Evolutionary conservation across 2,113 vertebrate species (phyloP), one percentile per base, ranked within the genome.

Genomic region (Ammodytes marinus): DNA sequence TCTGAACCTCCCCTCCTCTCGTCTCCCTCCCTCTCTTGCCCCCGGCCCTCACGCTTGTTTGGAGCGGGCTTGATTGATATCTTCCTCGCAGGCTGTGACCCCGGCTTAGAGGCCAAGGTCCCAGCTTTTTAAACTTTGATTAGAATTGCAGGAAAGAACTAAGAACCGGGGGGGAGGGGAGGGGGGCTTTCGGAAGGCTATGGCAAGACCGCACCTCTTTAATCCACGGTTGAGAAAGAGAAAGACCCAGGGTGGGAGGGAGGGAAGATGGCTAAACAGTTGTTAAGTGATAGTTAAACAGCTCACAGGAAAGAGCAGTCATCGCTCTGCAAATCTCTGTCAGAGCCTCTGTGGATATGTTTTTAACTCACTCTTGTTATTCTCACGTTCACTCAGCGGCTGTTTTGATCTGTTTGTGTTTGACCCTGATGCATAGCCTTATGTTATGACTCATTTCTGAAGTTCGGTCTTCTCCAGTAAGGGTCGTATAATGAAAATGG

Each of bases 141-240:
- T 93, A 93, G 93, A 91, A 93, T 90, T 85, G 89, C 92, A 94
- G 93, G 91, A 95, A 95, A 94, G 89, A 85, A 78, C 91, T 77
- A 83, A 27, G 27, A 27, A 27, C 27, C 27, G 27, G 27, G 27
- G 27, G 27, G 27, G 27, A n/a, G 27, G 27, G 27, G 27, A 27
- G 35, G 76, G 69, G 66, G 78, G 79, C 53, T 67, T 82, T 82
- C 0, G 17, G 61, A 27, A 53, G 74, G 81, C 79, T 67, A 40
- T 3, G 14, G 80, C 72, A 7, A 76, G 84, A 69, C 84, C 61
- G 50, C 86, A 77, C 85, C 85, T 84, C 74, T 68, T 86, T 69
- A 68, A 58, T 89, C 74, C 77, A 47, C 50, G 61, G 49, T 14
- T 43, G 67, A 71, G 59, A 76, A 58, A 46, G 40, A 61, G 65